Base-by-base conservation (phyloP, 1,140 invertebrate species). In the Drosophila tsacasi region DNA sequence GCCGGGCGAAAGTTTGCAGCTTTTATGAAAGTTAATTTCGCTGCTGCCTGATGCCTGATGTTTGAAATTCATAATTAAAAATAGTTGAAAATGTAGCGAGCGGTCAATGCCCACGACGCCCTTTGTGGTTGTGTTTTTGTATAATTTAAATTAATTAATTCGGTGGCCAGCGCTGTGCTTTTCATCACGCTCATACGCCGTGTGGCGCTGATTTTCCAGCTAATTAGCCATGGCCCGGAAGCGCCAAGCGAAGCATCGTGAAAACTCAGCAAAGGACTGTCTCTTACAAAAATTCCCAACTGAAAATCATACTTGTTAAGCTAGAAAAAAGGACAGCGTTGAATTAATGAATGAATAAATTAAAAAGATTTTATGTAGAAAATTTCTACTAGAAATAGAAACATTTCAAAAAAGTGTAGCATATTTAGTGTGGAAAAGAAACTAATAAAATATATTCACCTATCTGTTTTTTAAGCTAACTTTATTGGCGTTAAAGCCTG, bases 61-160 rank as follows among this genome's bases (percentile, higher is more conserved):
- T 77, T 77, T 77, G 64, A 82, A 87, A 87, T 68, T 87, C 83
- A 87, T 86, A 87, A 86, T 86, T 83, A 86, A 87, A 81, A 86
- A 86, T 87, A 83, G 83, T 86, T 86, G 66, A 57, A 73, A 87
- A 73, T 80, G 64, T 62, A 72, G 65, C 65, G 44, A 66, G 46
- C 58, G 27, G 30, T 27, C 69, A 50, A 37, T 23, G 54, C 13
- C 49, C 50, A 40, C 39, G 10, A 49, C 21, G 17, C 39, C 47
- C 8, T 61, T 66, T 66, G 54, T 61, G 73, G 44, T 12, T 30
- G 21, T 30, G 30, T 57, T 76, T 76, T 49, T 23, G 30, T 57
- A 25, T 65, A 49, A 59, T 65, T 55, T 59, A 50, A 69, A 69
- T 68, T 27, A 73, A 52, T 72, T 60, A 37, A 60, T 73, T 72